phyloP scores from a whole-genome alignment of 2,888 invertebrate species.

The Cheilosia vulpina region DNA sequence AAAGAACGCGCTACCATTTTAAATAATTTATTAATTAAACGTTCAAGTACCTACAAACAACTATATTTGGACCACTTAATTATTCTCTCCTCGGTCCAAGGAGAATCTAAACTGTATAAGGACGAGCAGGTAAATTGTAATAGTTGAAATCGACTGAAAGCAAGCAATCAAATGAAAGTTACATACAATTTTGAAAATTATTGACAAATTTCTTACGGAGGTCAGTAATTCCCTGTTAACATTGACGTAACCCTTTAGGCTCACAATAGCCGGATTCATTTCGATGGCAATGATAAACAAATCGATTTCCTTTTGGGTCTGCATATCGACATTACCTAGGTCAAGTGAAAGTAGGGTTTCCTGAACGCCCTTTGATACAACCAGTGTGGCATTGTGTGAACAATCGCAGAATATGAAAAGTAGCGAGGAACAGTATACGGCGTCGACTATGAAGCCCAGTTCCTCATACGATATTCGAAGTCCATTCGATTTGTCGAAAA shows the following conservation, averaged over 20 bases:
- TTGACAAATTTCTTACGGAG: conserved; percentile 84
- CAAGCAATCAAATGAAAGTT: conserved; percentile 28
- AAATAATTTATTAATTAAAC: conserved; percentile 12
- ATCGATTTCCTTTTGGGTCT: conserved; percentile 88
- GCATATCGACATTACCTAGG: conserved; percentile 85
- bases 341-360: conserved; percentile 86
- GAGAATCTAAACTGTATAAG: conserved; percentile 88
- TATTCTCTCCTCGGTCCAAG: conserved; percentile 76
- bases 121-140: conserved; percentile 88
- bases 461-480: conserved; percentile 87
- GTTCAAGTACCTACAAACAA: background rate
- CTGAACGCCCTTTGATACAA: conserved; percentile 87
- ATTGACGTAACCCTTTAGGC: conserved; percentile 87
- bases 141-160: conserved; percentile 87
- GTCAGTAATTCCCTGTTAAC: conserved; percentile 87
- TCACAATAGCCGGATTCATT: conserved; percentile 89
- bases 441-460: conserved; percentile 87
- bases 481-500: conserved; percentile 85
- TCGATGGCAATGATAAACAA: conserved; percentile 88
- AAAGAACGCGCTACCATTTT: background rate
- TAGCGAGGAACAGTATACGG: conserved; percentile 86
- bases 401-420: conserved; percentile 88
- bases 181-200: background rate
- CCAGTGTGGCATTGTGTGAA: conserved; percentile 87
- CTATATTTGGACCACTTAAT: background rate